These are phyloP conservation scores for Salarias fasciatus DNA, from an alignment of 2,797 vertebrate genomes.

Conservation along the genomic window DNA sequence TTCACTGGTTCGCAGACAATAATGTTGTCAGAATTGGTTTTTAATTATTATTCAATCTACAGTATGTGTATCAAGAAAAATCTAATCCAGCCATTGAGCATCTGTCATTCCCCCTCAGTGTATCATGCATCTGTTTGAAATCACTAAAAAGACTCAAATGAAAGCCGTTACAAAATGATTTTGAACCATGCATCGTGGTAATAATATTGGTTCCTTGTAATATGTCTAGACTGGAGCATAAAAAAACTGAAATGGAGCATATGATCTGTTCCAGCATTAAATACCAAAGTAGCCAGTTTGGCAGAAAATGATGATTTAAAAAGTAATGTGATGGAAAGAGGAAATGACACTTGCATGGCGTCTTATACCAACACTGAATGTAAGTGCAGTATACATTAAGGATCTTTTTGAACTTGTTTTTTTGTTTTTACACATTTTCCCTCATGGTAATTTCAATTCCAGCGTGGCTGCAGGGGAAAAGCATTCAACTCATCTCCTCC, in stretches of 20 bases:
- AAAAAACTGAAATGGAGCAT: conserved; percentile 20
- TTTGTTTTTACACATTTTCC: conserved; percentile 23
- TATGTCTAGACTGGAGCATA: conserved; percentile 8
- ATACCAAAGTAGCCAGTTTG: not conserved
- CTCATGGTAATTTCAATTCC: conserved; percentile 30
- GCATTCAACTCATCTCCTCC: conserved; percentile 61
- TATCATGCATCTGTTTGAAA: conserved; percentile 39
- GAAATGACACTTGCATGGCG: not conserved
- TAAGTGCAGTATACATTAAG: conserved; percentile 19
- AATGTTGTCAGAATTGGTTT: conserved; percentile 48
- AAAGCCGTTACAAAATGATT: conserved; percentile 47
- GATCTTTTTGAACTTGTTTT: conserved; percentile 15
- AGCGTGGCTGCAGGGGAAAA: conserved; percentile 39
- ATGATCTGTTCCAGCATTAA: not conserved
- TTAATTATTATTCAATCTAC: conserved; percentile 49
- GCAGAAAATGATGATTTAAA: conserved; percentile 1
- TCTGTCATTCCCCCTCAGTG: conserved; percentile 32
- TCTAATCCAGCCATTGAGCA: conserved; percentile 50
- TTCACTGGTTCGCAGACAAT: conserved; percentile 46
- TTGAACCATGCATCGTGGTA: conserved; percentile 35
- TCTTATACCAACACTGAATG: not conserved
- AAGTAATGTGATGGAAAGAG: conserved; percentile 18
- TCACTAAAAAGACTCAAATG: conserved; percentile 42
- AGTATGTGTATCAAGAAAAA: conserved; percentile 44
- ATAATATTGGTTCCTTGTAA: conserved; percentile 32